Conservation (phyloP, 2,113 vertebrate genomes). For the Cryptomyrus ogoouensis region DNA sequence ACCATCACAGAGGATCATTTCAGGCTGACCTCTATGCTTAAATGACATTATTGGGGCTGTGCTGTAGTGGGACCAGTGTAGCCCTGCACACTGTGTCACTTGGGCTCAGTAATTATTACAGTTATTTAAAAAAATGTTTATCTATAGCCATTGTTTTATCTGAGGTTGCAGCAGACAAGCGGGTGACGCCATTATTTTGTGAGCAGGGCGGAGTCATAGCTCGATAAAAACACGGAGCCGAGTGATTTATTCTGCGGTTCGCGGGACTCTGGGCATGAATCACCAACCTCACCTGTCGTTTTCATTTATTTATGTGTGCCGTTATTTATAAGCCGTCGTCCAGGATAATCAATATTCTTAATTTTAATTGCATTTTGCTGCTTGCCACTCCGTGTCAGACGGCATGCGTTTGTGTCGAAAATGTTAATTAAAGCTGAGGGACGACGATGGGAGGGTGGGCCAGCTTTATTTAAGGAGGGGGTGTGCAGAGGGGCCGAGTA, state of each 20-base stretch:
- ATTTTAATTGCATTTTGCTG: constrained; percentile 69
- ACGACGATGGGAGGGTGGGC: not conserved
- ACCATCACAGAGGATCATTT: not conserved
- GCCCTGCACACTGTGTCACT: not conserved
- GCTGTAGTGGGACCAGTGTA: not conserved
- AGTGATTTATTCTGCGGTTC: constrained; percentile 60
- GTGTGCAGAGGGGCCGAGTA: not conserved
- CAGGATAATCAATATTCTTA: constrained; percentile 68
- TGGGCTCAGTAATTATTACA: not conserved
- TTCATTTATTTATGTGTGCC: constrained; percentile 66
- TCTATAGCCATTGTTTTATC: constrained; percentile 37
- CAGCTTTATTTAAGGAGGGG: constrained; percentile 2
- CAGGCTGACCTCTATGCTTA: not conserved
- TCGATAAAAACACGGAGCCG: constrained; percentile 62
- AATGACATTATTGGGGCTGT: not conserved
- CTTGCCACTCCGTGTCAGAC: constrained; percentile 55
- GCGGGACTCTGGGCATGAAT: constrained; percentile 59
- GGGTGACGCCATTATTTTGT: constrained; percentile 60
- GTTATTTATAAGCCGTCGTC: constrained; percentile 63
- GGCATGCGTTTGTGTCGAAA: constrained; percentile 57
- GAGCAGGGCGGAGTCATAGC: constrained; percentile 61
- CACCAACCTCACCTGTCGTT: constrained; percentile 64
- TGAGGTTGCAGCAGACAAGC: constrained; percentile 47
- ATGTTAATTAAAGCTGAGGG: constrained; percentile 57
- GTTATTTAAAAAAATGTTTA: constrained; percentile 18